Base-by-base conservation (phyloP, 2,888 invertebrate species). In the Dichetophora obliterata region DNA sequence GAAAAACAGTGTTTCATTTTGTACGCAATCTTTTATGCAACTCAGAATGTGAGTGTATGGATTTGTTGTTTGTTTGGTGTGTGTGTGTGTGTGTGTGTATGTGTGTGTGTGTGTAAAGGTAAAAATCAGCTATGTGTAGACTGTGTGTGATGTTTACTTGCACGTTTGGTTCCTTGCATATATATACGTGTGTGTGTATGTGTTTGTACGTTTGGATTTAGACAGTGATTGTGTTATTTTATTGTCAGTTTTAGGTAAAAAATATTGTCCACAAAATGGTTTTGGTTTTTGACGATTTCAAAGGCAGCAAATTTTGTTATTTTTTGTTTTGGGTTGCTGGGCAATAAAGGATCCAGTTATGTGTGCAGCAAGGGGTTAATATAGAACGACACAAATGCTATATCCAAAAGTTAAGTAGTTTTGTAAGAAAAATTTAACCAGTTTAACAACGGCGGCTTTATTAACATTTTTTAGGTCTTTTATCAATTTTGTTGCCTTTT, bases 231-330 rank as follows among this genome's bases (percentile, higher is more conserved):
- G 63, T 34, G 63, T 34, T 65, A 65, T 65, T 65, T 65, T 65
- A 65, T 65, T 80, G 76, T 80, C 57, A 79, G 70, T 75, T 80
- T 74, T 70, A 71, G 77, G 74, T 74, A 78, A 77, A 80, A 80
- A 80, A 80, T 80, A 79, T 79, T 79, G 75, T 80, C 71, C 76
- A 78, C 76, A 79, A 80, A 78, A 78, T 71, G 65, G 74, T 65
- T 65, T 27, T 34, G 11, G 63, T 34, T 65, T 34, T 65, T 34
- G 22, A 59, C 16, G 59, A 59, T 59, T 59, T 59, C 27, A 27
- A 22, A 24, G 27, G 59, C 59, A 37, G 37, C 3, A 65, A 65
- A 65, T 34, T 34, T 16, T 19, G 8, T 19, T 22, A 19, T 5
- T 54, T 43, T 11, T 43, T 4, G 5, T 43, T 43, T 43, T 43